These are phyloP conservation scores for Galeopsomyia nigrocyanea DNA, from an alignment of 2,888 invertebrate species.

Conservation along the genomic window DNA sequence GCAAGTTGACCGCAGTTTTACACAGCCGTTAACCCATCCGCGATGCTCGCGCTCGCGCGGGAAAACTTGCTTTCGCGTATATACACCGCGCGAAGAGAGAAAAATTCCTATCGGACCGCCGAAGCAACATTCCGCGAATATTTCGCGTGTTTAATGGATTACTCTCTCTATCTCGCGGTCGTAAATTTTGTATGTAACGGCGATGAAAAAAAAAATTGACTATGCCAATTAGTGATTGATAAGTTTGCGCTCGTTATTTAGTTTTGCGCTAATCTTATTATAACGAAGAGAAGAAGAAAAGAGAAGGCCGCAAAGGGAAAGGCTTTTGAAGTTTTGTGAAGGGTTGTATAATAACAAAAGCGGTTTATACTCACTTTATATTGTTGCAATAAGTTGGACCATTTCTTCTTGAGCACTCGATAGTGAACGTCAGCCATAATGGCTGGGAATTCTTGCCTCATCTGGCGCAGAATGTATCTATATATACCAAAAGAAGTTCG, in stretches of 20 bases:
- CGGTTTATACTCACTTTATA: conserved; percentile 57
- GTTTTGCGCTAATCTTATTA: too few species aligned
- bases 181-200: too few species aligned
- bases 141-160: conserved; percentile 15
- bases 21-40: conserved; percentile 39
- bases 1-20: conserved; percentile 39
- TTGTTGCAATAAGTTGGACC: conserved; percentile 62
- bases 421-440: conserved; percentile 62
- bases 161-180: background rate
- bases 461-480: conserved; percentile 59
- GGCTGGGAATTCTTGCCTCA: conserved; percentile 60
- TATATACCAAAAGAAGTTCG: conserved; percentile 1
- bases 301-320: too few species aligned
- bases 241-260: too few species aligned
- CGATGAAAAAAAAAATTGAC: too few species aligned
- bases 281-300: too few species aligned
- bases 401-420: conserved; percentile 61
- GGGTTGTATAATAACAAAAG: conserved; percentile 5
- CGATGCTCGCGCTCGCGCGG: too few species aligned
- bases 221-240: too few species aligned
- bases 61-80: too few species aligned
- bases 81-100: too few species aligned
- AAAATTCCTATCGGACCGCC: too few species aligned
- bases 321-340: too few species aligned
- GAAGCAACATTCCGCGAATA: background rate